phyloP scores from a whole-genome alignment of 37 sponge, comb jelly and placozoan genomes.

The Tethya wilhelma region DNA sequence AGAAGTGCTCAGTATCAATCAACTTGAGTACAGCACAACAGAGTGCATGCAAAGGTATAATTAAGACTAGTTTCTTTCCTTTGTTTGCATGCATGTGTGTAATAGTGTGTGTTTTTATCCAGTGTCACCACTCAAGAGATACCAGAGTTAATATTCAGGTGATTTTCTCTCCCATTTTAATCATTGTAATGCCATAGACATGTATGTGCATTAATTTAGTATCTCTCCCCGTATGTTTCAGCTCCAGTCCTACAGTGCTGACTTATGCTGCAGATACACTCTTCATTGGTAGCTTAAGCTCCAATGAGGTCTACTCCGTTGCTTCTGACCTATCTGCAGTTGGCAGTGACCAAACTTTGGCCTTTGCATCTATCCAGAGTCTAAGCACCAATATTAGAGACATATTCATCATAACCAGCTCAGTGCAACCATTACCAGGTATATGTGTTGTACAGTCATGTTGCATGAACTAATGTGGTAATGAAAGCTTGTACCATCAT shows the following conservation, averaged over 20 bases:
- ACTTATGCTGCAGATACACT: constrained; percentile 30
- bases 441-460: background rate
- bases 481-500: too few species aligned
- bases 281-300: background rate
- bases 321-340: constrained; percentile 16
- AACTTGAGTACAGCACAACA: constrained; percentile 29
- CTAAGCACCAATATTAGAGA: background rate
- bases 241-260: constrained; percentile 28
- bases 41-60: constrained; percentile 14
- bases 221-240: background rate
- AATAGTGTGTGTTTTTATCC: background rate
- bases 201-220: background rate
- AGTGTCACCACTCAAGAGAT: constrained; percentile 15
- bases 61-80: background rate
- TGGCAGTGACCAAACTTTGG: background rate
- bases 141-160: constrained; percentile 7
- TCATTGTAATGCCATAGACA: background rate
- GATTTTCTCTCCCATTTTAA: background rate
- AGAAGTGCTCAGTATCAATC: constrained; percentile 14
- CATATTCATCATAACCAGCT: background rate
- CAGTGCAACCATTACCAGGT: constrained; percentile 33
- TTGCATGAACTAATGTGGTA: too few species aligned
- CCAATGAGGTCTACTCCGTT: constrained; percentile 3
- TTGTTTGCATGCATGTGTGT: background rate
- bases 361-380: background rate